A percentile compares a stretch with the other conserved stretches of the same genome.
Evolutionary conservation across 2,113 vertebrate species (phyloP).

Genomic region (Dissostichus mawsoni): DNA sequence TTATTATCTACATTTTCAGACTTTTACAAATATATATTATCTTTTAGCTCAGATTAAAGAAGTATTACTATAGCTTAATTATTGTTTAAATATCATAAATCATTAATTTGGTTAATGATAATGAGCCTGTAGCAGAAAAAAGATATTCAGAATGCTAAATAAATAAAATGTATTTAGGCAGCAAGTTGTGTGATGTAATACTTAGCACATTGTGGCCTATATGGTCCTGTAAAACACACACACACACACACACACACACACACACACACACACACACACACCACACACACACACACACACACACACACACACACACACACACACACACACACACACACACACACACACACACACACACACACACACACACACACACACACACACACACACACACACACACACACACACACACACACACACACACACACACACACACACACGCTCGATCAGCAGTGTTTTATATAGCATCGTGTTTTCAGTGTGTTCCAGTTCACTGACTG

Average conservation of each 20-base stretch:
- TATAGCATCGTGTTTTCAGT: conserved; percentile 55
- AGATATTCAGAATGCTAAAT: too few relatives aligned
- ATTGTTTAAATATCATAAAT: too few relatives aligned
- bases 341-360: conserved; percentile 9
- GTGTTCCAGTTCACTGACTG: conserved; percentile 66
- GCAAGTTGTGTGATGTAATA: background rate
- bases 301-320: conserved; percentile 9
- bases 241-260: conserved; percentile 13
- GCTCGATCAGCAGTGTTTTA: conserved; percentile 67
- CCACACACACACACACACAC: conserved; percentile 12
- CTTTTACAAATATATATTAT: too few relatives aligned
- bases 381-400: conserved; percentile 19
- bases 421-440: background rate
- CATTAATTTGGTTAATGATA: too few relatives aligned
- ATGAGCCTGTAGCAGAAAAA: too few relatives aligned
- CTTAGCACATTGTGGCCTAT: background rate
- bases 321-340: conserved; percentile 15
- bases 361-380: conserved; percentile 24
- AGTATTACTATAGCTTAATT: too few relatives aligned
- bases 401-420: conserved; percentile 18
- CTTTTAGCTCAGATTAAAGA: too few relatives aligned
- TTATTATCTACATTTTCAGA: too few relatives aligned
- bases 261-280: background rate
- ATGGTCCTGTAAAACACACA: conserved; percentile 11
- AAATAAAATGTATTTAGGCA: background rate